These are phyloP conservation scores for Melanaphis sacchari DNA, from an alignment of 1,140 invertebrate genomes.

Conservation along the genomic window DNA sequence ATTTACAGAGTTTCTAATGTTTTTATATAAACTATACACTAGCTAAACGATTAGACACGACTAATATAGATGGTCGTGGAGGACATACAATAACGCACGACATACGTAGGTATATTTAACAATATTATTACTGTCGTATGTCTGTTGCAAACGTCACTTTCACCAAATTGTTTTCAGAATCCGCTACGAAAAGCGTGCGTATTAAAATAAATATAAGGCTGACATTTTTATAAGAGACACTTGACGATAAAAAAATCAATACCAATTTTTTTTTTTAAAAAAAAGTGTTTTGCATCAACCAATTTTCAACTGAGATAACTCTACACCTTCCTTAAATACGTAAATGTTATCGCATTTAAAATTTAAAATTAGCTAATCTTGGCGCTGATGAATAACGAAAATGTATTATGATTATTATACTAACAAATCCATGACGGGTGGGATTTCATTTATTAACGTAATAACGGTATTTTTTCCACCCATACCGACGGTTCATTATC, in stretches of 20 bases:
- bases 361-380: background rate
- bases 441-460: background rate
- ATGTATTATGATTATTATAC: background rate
- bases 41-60: background rate
- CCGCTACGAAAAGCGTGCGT: background rate
- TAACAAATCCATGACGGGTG: background rate
- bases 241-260: background rate
- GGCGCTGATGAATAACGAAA: background rate
- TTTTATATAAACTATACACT: background rate
- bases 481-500: background rate
- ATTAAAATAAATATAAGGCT: background rate
- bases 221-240: background rate
- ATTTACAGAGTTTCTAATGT: background rate
- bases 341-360: background rate
- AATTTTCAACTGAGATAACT: background rate
- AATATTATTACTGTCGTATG: background rate
- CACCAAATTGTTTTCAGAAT: background rate
- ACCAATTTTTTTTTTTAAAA: background rate
- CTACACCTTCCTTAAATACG: background rate
- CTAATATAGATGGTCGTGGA: background rate
- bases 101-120: background rate
- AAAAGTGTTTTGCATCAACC: background rate
- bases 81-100: background rate
- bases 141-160: slow-evolving; percentile 13
- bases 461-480: background rate